Percentiles rank a stretch among this genome's conserved stretches.
These are phyloP conservation scores for Gastrophysa polygoni DNA, from an alignment of 2,888 invertebrate species.

Conservation along the genomic window DNA sequence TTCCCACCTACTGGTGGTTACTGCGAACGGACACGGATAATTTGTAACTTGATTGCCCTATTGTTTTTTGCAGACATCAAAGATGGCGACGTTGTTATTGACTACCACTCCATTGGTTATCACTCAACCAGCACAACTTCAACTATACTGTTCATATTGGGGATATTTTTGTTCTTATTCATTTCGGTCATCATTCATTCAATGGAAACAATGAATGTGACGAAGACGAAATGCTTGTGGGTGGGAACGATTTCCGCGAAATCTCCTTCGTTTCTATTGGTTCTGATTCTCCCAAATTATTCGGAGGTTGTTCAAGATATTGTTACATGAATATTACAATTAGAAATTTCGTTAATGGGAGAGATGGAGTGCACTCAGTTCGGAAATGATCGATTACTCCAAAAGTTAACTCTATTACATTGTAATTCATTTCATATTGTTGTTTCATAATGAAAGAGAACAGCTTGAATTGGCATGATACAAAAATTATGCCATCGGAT, in stretches of 20 bases:
- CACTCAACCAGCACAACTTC: constrained; percentile 45
- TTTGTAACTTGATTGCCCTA: constrained; percentile 46
- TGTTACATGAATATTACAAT: neutral
- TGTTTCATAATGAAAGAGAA: no score
- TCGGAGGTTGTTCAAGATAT: neutral
- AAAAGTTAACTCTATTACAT: no score
- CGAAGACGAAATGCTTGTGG: constrained; percentile 23
- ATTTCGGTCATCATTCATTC: constrained; percentile 23
- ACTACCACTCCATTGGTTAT: constrained; percentile 47
- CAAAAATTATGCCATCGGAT: no score
- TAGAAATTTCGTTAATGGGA: neutral
- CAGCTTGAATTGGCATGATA: no score
- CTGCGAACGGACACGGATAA: constrained; percentile 48
- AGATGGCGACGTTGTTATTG: constrained; percentile 47
- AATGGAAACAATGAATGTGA: constrained; percentile 18
- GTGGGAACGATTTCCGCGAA: constrained; percentile 24
- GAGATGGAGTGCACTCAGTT: neutral
- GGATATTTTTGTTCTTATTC: constrained; percentile 32
- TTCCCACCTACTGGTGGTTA: constrained; percentile 50
- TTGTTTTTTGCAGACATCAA: constrained; percentile 48
- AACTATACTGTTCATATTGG: constrained; percentile 25
- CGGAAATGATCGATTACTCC: no score
- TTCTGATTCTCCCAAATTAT: neutral
- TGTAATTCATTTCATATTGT: no score
- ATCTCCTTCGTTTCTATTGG: constrained; percentile 10